Base-by-base conservation (phyloP, 2,888 invertebrate genomes). In the Ashinkailepas kermadecensis region DNA sequence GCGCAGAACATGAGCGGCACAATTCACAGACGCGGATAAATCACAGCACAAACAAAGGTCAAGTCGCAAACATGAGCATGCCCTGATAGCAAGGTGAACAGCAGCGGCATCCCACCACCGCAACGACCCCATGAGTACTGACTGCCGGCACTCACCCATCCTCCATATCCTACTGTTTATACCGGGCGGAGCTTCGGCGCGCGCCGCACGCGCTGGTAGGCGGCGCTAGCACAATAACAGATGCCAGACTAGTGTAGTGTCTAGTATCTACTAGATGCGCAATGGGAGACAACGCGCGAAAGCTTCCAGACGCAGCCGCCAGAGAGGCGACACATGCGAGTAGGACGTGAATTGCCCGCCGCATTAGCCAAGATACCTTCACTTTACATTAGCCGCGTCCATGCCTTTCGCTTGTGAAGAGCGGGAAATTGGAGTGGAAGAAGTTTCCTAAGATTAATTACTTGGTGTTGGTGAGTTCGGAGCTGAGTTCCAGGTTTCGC, bases 81-180 rank as follows among this genome's bases (percentile, higher is more conserved):
- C 18, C 18, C 18, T 18, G 18, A 62, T 0, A 18, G 7, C 9
- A 7, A 18, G 2, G 15, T 3, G 4, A 23, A 15, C 6, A 54
- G 6, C 54, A 56, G 18, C 74, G 18, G 21, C 74, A 21, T 9
- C 21, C 74, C 56, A 54, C 18, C 74, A 21, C 54, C 74, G 56
- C 74, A 8, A 74, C 74, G 74, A 56, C 56, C 15, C 11, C 21
- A 9, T 56, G 8, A 56, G 56, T 15, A 74, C 74, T 74, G 74
- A 56, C 74, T 9, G 9, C 56, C 74, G 56, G 74, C 74, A 74
- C 74, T 54, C 56, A 74, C 74, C 74, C 74, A 74, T 74, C 74
- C 39, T 74, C 74, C 74, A 74, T 74, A 6, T 54, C 74, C 54
- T 74, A 21, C 21, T 56, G 74, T 56, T 54, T 21, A 56, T 13